Evolutionary conservation across 2,888 invertebrate species (phyloP).

Genomic region (Athalia rosae): DNA sequence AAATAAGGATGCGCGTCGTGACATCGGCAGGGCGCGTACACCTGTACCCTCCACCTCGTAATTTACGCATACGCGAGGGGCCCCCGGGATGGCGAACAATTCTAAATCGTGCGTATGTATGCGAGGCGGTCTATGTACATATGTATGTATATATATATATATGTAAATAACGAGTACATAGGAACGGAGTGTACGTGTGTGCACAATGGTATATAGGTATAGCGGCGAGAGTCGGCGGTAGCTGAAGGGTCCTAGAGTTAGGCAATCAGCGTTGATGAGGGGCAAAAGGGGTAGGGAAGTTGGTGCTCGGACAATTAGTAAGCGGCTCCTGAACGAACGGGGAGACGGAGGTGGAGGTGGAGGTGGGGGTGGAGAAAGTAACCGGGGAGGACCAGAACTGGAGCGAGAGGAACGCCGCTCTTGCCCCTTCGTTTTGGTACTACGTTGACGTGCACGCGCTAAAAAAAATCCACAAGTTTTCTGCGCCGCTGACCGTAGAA

Average conservation of each 20-base stretch:
- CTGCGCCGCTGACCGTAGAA: no score
- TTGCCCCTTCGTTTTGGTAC: background rate
- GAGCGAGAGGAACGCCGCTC: conserved; percentile 7
- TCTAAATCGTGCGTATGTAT: conserved; percentile 8
- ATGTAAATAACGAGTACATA: background rate
- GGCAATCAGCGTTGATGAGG: conserved; percentile 72
- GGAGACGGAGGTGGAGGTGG: conserved; percentile 48
- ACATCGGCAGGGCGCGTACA: conserved; percentile 1
- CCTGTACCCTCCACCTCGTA: conserved; percentile 22
- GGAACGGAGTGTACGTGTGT: background rate
- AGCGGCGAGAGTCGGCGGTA: conserved; percentile 51
- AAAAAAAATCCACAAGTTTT: no score
- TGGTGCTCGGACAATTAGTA: conserved; percentile 46
- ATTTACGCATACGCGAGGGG: conserved; percentile 15
- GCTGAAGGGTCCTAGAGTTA: conserved; percentile 54
- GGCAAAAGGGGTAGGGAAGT: conserved; percentile 52
- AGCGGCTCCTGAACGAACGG: conserved; percentile 36
- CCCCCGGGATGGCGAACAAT: conserved; percentile 33
- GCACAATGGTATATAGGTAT: conserved; percentile 38
- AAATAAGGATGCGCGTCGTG: conserved; percentile 13
- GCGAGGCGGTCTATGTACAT: no score
- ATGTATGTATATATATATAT: background rate
- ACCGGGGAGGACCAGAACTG: conserved; percentile 9
- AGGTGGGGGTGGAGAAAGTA: conserved; percentile 54
- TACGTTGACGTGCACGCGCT: no score